phyloP scores from a whole-genome alignment of 2,113 vertebrate genomes.

The Salminus brasiliensis region DNA sequence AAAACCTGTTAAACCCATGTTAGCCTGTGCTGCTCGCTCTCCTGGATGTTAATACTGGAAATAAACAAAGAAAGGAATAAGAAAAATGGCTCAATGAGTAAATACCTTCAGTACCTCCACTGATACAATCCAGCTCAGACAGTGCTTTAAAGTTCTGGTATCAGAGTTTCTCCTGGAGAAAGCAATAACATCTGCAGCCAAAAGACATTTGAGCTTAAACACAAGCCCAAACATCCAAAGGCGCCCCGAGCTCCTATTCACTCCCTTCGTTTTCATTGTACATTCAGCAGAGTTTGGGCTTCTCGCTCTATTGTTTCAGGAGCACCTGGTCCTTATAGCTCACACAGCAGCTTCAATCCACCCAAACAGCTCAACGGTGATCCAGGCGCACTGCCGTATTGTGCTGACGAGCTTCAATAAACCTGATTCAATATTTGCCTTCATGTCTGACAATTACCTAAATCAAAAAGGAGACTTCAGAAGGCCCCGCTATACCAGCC shows the following conservation, averaged over 20 bases:
- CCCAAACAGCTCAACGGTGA: conserved; percentile 22
- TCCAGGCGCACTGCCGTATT: neutral
- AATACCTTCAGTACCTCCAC: neutral
- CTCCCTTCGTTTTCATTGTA: neutral
- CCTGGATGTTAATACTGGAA: too few relatives aligned
- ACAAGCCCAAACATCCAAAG: neutral
- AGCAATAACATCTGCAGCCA: neutral
- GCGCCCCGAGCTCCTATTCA: neutral
- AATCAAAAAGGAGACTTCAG: conserved; percentile 10
- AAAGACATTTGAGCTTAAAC: neutral
- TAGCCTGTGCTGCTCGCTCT: too few relatives aligned
- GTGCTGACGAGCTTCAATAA: conserved; percentile 26
- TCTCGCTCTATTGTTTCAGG: conserved; percentile 6
- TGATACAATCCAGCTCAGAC: neutral
- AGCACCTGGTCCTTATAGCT: neutral
- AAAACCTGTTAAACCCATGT: too few relatives aligned
- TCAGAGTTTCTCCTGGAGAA: neutral
- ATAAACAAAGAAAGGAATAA: too few relatives aligned
- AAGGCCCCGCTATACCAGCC: neutral
- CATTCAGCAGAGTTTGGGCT: neutral
- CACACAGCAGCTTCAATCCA: conserved; percentile 5
- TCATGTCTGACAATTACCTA: conserved; percentile 25
- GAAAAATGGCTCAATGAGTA: too few relatives aligned
- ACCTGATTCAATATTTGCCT: conserved; percentile 44
- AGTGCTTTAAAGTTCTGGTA: neutral